These are phyloP conservation scores for Peromyscus eremicus DNA, from an alignment of 2,797 vertebrate species.

Conservation along the genomic window DNA sequence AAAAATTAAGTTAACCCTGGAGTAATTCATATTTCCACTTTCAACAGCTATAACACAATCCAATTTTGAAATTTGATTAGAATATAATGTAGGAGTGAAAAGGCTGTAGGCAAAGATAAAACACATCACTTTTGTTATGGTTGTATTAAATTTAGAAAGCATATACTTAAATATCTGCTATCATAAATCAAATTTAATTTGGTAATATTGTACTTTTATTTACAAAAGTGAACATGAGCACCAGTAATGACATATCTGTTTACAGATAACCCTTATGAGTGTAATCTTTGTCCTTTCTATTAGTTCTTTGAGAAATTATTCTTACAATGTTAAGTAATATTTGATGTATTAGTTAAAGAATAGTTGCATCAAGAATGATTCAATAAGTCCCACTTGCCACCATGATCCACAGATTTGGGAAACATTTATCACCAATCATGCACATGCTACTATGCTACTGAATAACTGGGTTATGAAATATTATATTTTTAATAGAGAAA, in stretches of 20 bases:
- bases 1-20: not conserved
- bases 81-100: not conserved
- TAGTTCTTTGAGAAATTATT: not conserved
- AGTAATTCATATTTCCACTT: not conserved
- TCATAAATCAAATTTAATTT: conserved; percentile 26
- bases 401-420: conserved; percentile 68
- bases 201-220: not conserved
- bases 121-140: not conserved
- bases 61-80: conserved; percentile 8
- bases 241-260: not conserved
- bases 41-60: not conserved
- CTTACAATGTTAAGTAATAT: conserved; percentile 1
- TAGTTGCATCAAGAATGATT: not conserved
- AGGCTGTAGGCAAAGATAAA: not conserved
- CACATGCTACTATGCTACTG: conserved; percentile 15
- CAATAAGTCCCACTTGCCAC: not conserved
- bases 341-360: not conserved
- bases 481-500: conserved; percentile 6
- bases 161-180: not conserved
- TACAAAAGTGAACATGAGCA: not conserved
- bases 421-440: conserved; percentile 37
- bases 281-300: not conserved
- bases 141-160: not conserved
- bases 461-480: not conserved
- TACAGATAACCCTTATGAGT: not conserved